Evolutionary conservation across 1,140 invertebrate species (phyloP).

Genomic region (Parapsyche elsis): DNA sequence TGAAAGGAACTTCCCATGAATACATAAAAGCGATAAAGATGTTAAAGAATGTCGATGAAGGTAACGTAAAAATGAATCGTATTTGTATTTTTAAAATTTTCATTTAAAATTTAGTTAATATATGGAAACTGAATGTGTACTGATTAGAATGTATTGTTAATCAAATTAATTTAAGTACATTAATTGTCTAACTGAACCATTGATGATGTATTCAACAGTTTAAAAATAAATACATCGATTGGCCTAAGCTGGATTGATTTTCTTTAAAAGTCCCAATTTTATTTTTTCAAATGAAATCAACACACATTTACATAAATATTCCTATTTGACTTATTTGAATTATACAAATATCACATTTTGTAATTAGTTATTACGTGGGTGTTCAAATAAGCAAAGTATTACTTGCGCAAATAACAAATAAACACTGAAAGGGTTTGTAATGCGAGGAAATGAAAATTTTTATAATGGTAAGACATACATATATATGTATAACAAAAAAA

Average conservation of each 20-base stretch:
- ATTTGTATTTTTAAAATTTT: neutral
- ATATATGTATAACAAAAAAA: neutral
- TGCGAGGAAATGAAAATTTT: neutral
- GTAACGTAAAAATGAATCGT: neutral
- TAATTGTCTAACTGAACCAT: slow-evolving; percentile 38
- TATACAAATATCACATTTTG: too few relatives aligned
- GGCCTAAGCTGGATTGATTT: slow-evolving; percentile 43
- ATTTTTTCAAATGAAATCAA: too few relatives aligned
- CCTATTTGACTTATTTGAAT: too few relatives aligned
- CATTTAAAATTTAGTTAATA: neutral
- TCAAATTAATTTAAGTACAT: slow-evolving; percentile 25
- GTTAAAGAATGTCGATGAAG: too few relatives aligned
- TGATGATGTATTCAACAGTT: slow-evolving; percentile 51
- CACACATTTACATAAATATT: too few relatives aligned
- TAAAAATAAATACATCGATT: slow-evolving; percentile 56
- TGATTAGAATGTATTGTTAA: slow-evolving; percentile 43
- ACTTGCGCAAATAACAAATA: too few relatives aligned
- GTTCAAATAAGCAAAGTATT: too few relatives aligned
- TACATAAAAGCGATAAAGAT: neutral
- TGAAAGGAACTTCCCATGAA: neutral
- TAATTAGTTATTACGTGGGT: too few relatives aligned
- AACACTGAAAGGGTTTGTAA: too few relatives aligned
- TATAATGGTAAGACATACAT: too few relatives aligned
- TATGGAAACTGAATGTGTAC: slow-evolving; percentile 42
- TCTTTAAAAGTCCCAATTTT: neutral